These are phyloP conservation scores for Trematocara zebra DNA, from an alignment of 2,113 vertebrate species.

Conservation along the genomic window DNA sequence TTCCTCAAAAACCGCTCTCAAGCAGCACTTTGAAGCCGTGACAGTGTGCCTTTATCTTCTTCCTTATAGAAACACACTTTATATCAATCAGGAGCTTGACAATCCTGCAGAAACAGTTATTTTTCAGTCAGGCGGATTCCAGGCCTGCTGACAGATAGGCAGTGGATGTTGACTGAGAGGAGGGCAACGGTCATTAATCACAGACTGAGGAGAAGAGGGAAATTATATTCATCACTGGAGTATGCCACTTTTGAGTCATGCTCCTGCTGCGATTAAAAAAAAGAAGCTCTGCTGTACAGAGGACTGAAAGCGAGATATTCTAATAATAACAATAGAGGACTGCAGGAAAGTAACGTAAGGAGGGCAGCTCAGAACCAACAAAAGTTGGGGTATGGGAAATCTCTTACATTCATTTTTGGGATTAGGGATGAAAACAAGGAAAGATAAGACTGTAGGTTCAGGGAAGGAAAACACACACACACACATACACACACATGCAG, in stretches of 20 bases:
- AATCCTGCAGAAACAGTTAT: neutral
- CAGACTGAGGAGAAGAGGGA: neutral
- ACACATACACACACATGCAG: neutral
- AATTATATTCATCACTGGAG: neutral
- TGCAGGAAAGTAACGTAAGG: neutral
- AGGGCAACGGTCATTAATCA: conserved; percentile 7
- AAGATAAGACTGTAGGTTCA: neutral
- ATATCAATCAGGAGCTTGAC: neutral
- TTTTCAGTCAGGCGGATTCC: neutral
- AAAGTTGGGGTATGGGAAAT: neutral
- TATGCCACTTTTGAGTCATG: neutral
- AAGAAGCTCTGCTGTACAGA: neutral
- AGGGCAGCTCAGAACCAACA: neutral
- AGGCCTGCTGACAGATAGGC: neutral
- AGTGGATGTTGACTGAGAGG: neutral
- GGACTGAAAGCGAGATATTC: neutral
- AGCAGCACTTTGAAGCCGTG: neutral
- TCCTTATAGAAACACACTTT: neutral
- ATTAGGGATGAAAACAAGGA: neutral
- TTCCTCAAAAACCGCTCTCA: neutral
- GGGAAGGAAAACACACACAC: neutral
- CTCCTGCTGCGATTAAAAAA: neutral
- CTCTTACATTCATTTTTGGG: neutral
- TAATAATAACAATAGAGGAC: neutral
- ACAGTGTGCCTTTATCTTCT: conserved; percentile 4